These are phyloP conservation scores for Mus caroli DNA, from an alignment of 2,797 vertebrate species.

Conservation along the genomic window DNA sequence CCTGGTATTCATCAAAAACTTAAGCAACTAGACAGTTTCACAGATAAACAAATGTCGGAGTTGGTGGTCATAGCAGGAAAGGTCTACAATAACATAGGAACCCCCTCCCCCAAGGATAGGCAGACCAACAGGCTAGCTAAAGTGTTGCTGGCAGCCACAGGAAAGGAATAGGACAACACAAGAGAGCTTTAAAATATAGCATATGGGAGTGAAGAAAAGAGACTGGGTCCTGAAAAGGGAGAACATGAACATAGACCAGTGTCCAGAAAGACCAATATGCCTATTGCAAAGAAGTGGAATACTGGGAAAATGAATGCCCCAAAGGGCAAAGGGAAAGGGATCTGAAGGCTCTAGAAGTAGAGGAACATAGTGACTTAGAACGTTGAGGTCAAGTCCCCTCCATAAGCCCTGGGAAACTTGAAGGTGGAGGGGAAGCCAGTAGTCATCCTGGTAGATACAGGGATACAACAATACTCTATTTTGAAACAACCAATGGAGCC, in stretches of 20 bases:
- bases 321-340: not conserved
- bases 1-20: not conserved
- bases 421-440: not conserved
- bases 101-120: not conserved
- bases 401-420: not conserved
- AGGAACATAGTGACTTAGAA: not conserved
- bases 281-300: not conserved
- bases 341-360: not conserved
- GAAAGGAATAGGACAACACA: not conserved
- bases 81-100: not conserved
- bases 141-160: not conserved
- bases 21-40: not conserved
- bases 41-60: not conserved
- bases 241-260: not conserved
- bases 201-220: not conserved
- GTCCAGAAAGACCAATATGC: too few species aligned
- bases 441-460: not conserved
- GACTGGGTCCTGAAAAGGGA: too few species aligned
- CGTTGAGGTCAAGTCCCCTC: not conserved
- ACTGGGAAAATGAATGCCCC: not conserved
- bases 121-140: not conserved
- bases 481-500: not conserved
- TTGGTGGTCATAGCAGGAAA: not conserved
- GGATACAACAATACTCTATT: not conserved
- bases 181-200: not conserved